Percentiles rank a stretch among this genome's conserved stretches.
phyloP scores from a whole-genome alignment of 2,888 invertebrate species.

The Poecilobothrus nobilitatus region DNA sequence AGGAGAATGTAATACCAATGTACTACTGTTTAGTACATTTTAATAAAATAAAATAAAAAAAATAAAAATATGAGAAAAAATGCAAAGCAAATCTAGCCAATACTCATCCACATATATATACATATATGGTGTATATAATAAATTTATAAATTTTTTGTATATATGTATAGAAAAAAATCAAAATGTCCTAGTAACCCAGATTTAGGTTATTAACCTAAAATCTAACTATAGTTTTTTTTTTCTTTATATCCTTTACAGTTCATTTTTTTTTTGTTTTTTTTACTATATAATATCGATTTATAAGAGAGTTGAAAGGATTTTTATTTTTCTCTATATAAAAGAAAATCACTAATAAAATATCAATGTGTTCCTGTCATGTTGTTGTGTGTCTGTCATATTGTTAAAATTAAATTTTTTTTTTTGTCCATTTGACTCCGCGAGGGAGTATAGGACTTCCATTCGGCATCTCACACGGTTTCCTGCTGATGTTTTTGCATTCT shows the following conservation, averaged over 20 bases:
- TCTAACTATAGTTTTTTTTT: not conserved
- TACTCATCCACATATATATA: not conserved
- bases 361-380: too few relatives aligned
- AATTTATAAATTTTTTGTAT: not conserved
- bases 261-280: not conserved
- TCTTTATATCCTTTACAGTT: not conserved
- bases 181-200: conserved; percentile 40
- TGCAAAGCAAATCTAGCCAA: not conserved
- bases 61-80: not conserved
- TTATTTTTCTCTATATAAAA: not conserved
- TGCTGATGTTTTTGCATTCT: too few relatives aligned
- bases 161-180: not conserved
- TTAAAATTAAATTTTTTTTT: too few relatives aligned
- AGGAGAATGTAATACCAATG: too few relatives aligned
- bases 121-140: not conserved
- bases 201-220: conserved; percentile 41
- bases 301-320: conserved; percentile 21
- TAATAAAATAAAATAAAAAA: too few relatives aligned
- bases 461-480: too few relatives aligned
- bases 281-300: conserved; percentile 19
- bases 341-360: too few relatives aligned
- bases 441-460: too few relatives aligned
- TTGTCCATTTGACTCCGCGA: too few relatives aligned
- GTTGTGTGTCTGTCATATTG: too few relatives aligned
- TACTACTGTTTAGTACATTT: too few relatives aligned